phyloP scores from a whole-genome alignment of 2,888 invertebrate species.

The Stratiomys singularior region DNA sequence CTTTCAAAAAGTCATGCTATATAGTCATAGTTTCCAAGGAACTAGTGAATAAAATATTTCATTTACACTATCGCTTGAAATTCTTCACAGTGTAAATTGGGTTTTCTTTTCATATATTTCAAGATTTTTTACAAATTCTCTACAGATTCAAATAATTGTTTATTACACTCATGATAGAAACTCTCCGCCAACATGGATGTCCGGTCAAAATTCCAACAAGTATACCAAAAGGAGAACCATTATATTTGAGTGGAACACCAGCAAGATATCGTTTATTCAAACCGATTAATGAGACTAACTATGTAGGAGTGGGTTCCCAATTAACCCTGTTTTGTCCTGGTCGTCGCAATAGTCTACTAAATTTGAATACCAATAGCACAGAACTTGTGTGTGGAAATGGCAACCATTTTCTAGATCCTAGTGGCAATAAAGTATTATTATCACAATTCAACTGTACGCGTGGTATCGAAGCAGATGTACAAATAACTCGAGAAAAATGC shows the following conservation, averaged over 20 bases:
- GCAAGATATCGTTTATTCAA: conserved; percentile 53
- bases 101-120: too few relatives aligned
- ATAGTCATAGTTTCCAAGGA: too few relatives aligned
- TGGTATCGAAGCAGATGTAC: conserved; percentile 54
- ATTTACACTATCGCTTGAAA: too few relatives aligned
- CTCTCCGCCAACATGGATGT: conserved; percentile 47
- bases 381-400: conserved; percentile 50
- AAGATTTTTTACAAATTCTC: too few relatives aligned
- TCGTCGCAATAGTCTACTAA: conserved; percentile 53
- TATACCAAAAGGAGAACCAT: conserved; percentile 53
- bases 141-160: too few relatives aligned
- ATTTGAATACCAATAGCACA: conserved; percentile 29
- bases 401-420: conserved; percentile 45
- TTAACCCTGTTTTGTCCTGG: conserved; percentile 56
- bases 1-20: too few relatives aligned
- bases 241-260: conserved; percentile 48
- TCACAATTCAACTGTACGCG: conserved; percentile 52
- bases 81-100: too few relatives aligned
- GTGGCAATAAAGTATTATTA: conserved; percentile 34
- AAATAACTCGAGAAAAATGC: conserved; percentile 57
- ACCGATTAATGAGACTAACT: conserved; percentile 52
- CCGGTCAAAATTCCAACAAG: conserved; percentile 51
- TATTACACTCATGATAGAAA: not conserved
- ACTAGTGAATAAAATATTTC: too few relatives aligned
- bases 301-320: conserved; percentile 51